These are phyloP conservation scores for Geopemphigus sp. DNA, from an alignment of 1,140 invertebrate genomes.

Conservation along the genomic window DNA sequence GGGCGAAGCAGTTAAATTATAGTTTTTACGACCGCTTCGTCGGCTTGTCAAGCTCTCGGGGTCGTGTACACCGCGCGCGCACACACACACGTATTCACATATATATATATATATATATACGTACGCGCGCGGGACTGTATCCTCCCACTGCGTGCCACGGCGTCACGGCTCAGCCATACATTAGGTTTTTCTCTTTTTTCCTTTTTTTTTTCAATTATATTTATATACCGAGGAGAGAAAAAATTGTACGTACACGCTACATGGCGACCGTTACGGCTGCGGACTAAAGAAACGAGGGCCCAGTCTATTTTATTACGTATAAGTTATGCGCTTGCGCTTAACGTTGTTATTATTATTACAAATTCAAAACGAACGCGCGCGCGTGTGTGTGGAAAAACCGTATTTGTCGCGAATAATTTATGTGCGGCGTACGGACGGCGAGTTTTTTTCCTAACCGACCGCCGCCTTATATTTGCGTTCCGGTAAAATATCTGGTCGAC, in stretches of 20 bases:
- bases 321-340: no score
- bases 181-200: background rate
- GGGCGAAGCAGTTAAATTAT: slow-evolving; percentile 38
- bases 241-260: background rate
- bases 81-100: background rate
- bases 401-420: no score
- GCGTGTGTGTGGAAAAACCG: no score
- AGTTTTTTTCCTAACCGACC: no score
- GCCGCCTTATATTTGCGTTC: no score
- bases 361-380: no score
- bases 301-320: no score
- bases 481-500: no score
- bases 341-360: no score
- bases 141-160: slow-evolving; percentile 19
- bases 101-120: background rate
- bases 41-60: slow-evolving; percentile 44
- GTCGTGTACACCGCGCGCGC: no score
- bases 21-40: slow-evolving; percentile 43
- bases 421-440: no score
- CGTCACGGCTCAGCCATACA: background rate
- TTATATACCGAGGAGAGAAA: slow-evolving; percentile 3
- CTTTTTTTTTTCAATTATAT: slow-evolving; percentile 7
- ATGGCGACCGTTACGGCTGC: background rate
- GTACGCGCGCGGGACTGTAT: background rate
- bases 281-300: background rate